These are phyloP conservation scores for Ctena decussata DNA, from an alignment of 2,888 invertebrate genomes.

Conservation along the genomic window DNA sequence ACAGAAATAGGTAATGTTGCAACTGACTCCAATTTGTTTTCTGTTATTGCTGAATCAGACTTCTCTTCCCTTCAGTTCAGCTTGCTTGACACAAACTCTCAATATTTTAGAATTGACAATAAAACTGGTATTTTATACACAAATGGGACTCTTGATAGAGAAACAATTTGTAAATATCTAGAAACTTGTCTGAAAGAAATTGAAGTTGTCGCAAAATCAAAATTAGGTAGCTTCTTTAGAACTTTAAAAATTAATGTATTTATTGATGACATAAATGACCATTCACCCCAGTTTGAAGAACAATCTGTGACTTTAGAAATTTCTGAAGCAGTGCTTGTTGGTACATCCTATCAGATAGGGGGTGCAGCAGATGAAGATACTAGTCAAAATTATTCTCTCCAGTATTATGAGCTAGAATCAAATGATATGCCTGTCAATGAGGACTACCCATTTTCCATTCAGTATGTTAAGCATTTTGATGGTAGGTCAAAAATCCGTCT, in stretches of 20 bases:
- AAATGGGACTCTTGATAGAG: conserved; percentile 64
- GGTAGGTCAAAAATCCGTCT: conserved; percentile 72
- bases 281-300: conserved; percentile 73
- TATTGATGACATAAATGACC: conserved; percentile 79
- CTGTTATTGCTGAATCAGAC: conserved; percentile 61
- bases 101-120: conserved; percentile 65
- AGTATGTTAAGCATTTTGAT: conserved; percentile 68
- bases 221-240: conserved; percentile 71
- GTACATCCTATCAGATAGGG: conserved; percentile 64
- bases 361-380: conserved; percentile 72
- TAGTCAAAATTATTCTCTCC: conserved; percentile 67
- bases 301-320: conserved; percentile 54
- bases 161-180: conserved; percentile 67
- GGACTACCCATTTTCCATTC: conserved; percentile 68
- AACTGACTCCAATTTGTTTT: conserved; percentile 63
- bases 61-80: conserved; percentile 70
- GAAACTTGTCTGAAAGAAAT: conserved; percentile 57
- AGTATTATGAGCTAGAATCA: conserved; percentile 65
- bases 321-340: conserved; percentile 67
- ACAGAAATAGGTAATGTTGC: conserved; percentile 75
- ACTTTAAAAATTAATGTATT: conserved; percentile 73
- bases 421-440: conserved; percentile 11
- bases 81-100: conserved; percentile 66
- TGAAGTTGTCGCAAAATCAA: conserved; percentile 69
- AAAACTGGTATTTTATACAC: conserved; percentile 64